Base-by-base conservation (phyloP, 2,888 invertebrate species). In the Drosophila nr. perissopoda region DNA sequence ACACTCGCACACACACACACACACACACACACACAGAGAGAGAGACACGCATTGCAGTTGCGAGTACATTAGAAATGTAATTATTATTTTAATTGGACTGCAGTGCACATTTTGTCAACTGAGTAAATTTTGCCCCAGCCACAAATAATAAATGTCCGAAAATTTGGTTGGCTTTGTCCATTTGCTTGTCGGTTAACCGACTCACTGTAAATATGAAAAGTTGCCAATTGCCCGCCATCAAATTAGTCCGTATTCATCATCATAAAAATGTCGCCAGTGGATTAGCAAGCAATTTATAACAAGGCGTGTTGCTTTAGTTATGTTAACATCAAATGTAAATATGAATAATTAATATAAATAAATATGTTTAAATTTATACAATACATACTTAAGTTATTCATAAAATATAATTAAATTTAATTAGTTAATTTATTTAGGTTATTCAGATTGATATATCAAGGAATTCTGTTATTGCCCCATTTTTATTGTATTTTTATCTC, bases 41-140 rank as follows among this genome's bases (percentile, higher is more conserved):
- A 65, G 62, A 80, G 76, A 79, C 86, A 83, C 82, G 85, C 84
- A 88, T 84, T 87, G 71, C 80, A 80, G 75, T 80, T 64, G 31
- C 62, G 52, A 70, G 71, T 89, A 81, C 91, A 91, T 91, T 91
- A 91, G 91, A 91, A 88, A 91, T 89, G 91, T 91, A 91, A 91
- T 91, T 91, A 91, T 91, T 91, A 91, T 91, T 91, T 91, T 91
- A 91, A 91, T 91, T 91, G 91, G 89, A 86, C 83, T 80, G 78
- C 80, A 72, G 57, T 68, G 80, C 66, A 73, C 84, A 82, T 84
- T 82, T 78, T 72, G 78, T 76, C 73, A 75, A 68, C 56, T 56
- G 69, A 49, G 54, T 18, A 52, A 54, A 54, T 64, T 66, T 60
- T 58, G 71, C 52, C 57, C 60, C 58, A 36, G 77, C 76, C 81